Conservation (phyloP, 2,113 vertebrate species). For the Tragelaphus imberbis region DNA sequence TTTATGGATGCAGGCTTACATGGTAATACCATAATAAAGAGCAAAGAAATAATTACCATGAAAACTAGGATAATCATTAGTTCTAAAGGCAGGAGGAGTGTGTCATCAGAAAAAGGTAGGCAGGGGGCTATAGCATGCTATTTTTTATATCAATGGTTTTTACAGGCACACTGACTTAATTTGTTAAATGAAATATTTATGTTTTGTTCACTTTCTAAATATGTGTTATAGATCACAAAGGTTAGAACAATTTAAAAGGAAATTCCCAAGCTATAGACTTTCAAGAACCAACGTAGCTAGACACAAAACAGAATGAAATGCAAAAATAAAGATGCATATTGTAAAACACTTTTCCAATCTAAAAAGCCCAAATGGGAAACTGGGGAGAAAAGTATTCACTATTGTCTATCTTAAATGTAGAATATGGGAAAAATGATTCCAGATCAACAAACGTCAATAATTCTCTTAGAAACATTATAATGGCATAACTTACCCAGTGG, state of each 20-base stretch:
- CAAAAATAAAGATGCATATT: neutral
- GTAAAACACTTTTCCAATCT: neutral
- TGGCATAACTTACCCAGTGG: conserved; percentile 67
- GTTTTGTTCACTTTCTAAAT: neutral
- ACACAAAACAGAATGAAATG: neutral
- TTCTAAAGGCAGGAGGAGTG: neutral
- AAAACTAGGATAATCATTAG: neutral
- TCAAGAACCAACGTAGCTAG: neutral
- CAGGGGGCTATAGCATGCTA: neutral
- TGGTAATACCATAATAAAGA: neutral
- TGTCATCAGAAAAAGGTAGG: neutral
- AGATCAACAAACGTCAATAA: neutral
- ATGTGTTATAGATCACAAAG: neutral
- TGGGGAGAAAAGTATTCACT: neutral
- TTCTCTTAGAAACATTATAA: neutral
- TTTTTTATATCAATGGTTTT: neutral
- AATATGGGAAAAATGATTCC: neutral
- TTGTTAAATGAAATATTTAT: neutral
- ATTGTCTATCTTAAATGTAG: neutral
- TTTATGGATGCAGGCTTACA: neutral
- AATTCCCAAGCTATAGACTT: neutral
- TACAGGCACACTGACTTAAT: neutral
- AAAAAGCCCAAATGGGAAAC: neutral
- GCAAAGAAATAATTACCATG: neutral
- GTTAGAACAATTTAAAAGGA: neutral